phyloP scores from a whole-genome alignment of 2,888 invertebrate genomes.

The Idaea biselata region DNA sequence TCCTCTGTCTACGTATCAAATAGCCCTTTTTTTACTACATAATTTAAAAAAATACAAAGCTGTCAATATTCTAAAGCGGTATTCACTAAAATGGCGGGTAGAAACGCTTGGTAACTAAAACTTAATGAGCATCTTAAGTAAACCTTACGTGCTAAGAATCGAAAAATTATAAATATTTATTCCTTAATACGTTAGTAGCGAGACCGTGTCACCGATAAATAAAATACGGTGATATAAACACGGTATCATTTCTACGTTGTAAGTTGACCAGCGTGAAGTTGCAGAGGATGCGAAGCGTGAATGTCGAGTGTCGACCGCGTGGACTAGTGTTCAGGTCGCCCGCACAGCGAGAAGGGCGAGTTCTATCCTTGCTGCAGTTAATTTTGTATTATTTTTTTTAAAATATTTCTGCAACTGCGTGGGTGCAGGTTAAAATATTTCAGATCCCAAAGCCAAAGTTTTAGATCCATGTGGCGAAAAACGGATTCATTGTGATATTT shows the following conservation, averaged over 20 bases:
- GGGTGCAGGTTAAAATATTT: too few relatives aligned
- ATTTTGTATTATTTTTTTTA: too few relatives aligned
- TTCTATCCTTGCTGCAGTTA: too few relatives aligned
- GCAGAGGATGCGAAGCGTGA: neutral
- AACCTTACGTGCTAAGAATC: conserved; percentile 26
- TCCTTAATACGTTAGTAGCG: conserved; percentile 18
- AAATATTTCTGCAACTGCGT: too few relatives aligned
- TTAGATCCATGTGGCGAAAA: too few relatives aligned
- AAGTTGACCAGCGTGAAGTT: neutral
- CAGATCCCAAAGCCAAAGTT: too few relatives aligned
- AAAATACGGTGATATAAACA: conserved; percentile 18
- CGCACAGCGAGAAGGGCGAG: too few relatives aligned
- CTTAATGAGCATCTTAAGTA: conserved; percentile 10
- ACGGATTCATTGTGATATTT: too few relatives aligned
- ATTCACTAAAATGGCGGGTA: neutral
- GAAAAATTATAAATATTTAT: conserved; percentile 18
- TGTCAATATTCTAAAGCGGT: neutral
- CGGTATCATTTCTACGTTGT: conserved; percentile 9
- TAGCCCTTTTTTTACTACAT: too few relatives aligned
- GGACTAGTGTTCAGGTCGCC: too few relatives aligned
- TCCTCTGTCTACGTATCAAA: too few relatives aligned
- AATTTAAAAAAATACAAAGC: neutral
- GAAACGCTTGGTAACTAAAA: neutral
- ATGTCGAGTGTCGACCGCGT: too few relatives aligned
- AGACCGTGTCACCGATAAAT: conserved; percentile 22